Percentiles rank a stretch among this genome's conserved stretches.
These are phyloP conservation scores for Magallana nippona DNA, from an alignment of 2,888 invertebrate genomes.

Conservation along the genomic window DNA sequence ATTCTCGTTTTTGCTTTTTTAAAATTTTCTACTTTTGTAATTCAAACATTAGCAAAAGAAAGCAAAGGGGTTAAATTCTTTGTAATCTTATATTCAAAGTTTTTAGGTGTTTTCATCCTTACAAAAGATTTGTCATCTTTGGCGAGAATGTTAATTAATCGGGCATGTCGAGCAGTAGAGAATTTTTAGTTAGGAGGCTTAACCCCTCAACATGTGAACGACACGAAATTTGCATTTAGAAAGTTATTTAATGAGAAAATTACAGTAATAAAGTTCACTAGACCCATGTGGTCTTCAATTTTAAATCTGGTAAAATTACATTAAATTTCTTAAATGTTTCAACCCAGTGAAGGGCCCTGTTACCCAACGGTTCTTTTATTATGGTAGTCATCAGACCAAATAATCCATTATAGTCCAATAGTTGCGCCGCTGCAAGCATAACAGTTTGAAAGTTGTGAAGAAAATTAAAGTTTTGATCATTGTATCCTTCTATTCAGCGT, in stretches of 20 bases:
- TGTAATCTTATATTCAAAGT: slow-evolving; percentile 2
- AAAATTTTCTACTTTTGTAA: not conserved
- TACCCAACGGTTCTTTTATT: slow-evolving; percentile 35
- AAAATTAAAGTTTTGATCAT: slow-evolving; percentile 31
- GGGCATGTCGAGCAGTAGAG: slow-evolving; percentile 6
- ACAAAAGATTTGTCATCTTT: slow-evolving; percentile 25
- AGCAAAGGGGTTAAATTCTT: slow-evolving; percentile 6
- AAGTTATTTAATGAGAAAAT: slow-evolving; percentile 35
- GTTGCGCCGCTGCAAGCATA: slow-evolving; percentile 24
- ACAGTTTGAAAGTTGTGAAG: slow-evolving; percentile 27
- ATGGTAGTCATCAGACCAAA: slow-evolving; percentile 1
- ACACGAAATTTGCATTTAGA: slow-evolving; percentile 33
- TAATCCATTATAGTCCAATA: slow-evolving; percentile 29
- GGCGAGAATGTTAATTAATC: slow-evolving; percentile 26
- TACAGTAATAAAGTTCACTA: slow-evolving; percentile 36
- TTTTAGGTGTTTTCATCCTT: not conserved
- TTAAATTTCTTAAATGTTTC: slow-evolving; percentile 34
- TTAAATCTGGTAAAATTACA: slow-evolving; percentile 37
- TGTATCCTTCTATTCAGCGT: not conserved
- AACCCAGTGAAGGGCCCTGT: slow-evolving; percentile 9
- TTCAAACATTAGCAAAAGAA: not conserved
- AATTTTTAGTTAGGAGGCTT: slow-evolving; percentile 19
- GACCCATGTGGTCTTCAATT: slow-evolving; percentile 23
- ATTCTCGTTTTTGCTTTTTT: too few relatives aligned
- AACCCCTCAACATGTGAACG: slow-evolving; percentile 35